phyloP scores from a whole-genome alignment of 2,888 invertebrate species.

The Teleiodes luculella region DNA sequence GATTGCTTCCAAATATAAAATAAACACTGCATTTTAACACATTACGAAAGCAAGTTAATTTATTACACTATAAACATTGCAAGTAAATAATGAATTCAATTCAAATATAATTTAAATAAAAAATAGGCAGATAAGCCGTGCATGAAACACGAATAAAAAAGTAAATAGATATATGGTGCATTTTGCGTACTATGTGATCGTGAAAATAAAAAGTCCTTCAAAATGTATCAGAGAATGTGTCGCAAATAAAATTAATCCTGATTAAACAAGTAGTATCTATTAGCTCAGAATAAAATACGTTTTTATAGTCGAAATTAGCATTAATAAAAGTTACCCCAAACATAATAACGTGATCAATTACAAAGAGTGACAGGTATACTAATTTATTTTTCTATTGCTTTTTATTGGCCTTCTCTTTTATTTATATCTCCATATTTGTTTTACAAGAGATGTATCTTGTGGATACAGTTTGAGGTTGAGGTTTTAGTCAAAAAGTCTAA shows the following conservation, averaged over 20 bases:
- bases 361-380: too few species aligned
- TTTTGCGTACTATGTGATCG: background rate
- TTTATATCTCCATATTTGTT: too few species aligned
- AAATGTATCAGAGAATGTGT: too few species aligned
- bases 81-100: background rate
- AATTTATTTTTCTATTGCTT: too few species aligned
- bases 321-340: too few species aligned
- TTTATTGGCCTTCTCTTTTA: too few species aligned
- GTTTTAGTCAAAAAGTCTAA: too few species aligned
- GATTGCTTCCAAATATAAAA: background rate
- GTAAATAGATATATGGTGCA: background rate
- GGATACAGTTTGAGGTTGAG: too few species aligned
- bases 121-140: constrained; percentile 29
- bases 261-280: background rate
- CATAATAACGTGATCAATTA: too few species aligned
- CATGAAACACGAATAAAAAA: constrained; percentile 16
- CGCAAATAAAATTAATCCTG: background rate
- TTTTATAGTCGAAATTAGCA: too few species aligned
- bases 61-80: constrained; percentile 5
- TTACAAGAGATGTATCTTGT: too few species aligned
- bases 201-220: background rate
- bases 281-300: too few species aligned
- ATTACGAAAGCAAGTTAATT: background rate
- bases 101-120: background rate
- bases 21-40: background rate